Percentiles rank a stretch among this genome's conserved stretches.
Evolutionary conservation across 2,797 vertebrate genomes (phyloP).

Genomic region (Phrynocephalus forsythii): DNA sequence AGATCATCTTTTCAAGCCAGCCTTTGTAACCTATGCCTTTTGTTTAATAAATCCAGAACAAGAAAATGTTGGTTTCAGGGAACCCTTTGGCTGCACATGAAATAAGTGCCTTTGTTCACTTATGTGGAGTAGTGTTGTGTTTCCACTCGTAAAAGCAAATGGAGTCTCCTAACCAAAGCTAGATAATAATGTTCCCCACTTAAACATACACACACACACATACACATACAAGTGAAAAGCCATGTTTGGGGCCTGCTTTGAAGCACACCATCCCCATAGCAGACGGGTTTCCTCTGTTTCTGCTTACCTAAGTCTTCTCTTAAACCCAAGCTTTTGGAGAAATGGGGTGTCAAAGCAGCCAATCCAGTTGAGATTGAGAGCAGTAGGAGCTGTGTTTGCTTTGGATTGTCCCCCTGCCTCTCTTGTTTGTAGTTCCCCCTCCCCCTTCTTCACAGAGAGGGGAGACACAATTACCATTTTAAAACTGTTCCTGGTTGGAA

Average conservation of each 20-base stretch:
- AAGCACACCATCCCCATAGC: neutral
- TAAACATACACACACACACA: neutral
- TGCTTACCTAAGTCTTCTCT: neutral
- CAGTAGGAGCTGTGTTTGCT: neutral
- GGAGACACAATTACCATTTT: conserved; percentile 3
- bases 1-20: neutral
- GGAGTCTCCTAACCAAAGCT: neutral
- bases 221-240: neutral
- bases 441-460: too few species aligned
- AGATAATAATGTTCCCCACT: neutral
- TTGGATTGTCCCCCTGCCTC: neutral
- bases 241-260: neutral
- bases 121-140: neutral
- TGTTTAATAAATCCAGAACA: neutral
- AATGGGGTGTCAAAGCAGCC: neutral
- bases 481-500: neutral
- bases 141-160: neutral
- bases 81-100: neutral
- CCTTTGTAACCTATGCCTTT: neutral
- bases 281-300: neutral
- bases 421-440: neutral
- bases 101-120: conserved; percentile 16
- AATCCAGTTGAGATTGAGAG: neutral
- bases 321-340: neutral
- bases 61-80: conserved; percentile 13